A percentile compares a stretch with the other conserved stretches of the same genome.
These are phyloP conservation scores for Eretmocerus hayati DNA, from an alignment of 2,888 invertebrate species.

Conservation along the genomic window DNA sequence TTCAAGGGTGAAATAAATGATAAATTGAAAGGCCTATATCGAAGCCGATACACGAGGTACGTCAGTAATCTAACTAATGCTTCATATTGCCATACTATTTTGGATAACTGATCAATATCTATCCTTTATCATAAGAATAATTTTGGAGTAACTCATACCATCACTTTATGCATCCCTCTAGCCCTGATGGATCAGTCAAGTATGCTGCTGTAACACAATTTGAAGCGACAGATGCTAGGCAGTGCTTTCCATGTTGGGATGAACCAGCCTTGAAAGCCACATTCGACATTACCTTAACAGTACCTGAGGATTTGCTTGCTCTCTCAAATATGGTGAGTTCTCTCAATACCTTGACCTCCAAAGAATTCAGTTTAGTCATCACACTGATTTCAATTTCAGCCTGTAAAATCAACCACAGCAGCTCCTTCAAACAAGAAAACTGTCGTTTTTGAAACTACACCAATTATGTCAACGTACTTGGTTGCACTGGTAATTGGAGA, in stretches of 20 bases:
- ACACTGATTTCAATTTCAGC: slow-evolving; percentile 33
- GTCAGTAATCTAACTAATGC: slow-evolving; percentile 5
- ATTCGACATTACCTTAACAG: slow-evolving; percentile 80
- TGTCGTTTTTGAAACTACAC: slow-evolving; percentile 57
- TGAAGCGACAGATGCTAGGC: slow-evolving; percentile 81
- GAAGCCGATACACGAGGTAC: slow-evolving; percentile 70
- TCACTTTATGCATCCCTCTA: slow-evolving; percentile 41
- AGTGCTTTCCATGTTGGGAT: slow-evolving; percentile 97
- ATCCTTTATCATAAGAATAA: not conserved
- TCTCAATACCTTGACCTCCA: not conserved
- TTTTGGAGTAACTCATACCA: no score
- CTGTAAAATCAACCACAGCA: slow-evolving; percentile 34
- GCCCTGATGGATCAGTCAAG: slow-evolving; percentile 66
- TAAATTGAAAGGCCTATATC: slow-evolving; percentile 92
- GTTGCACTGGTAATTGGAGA: slow-evolving; percentile 92
- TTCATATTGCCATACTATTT: slow-evolving; percentile 2
- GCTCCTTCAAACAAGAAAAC: slow-evolving; percentile 24
- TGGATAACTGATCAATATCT: not conserved
- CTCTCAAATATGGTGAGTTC: slow-evolving; percentile 93
- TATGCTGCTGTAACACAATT: slow-evolving; percentile 90
- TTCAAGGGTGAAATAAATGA: slow-evolving; percentile 86
- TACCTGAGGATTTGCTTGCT: slow-evolving; percentile 75
- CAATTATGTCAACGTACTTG: slow-evolving; percentile 92
- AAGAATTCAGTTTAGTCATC: not conserved
- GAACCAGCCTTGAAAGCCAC: slow-evolving; percentile 94